Evolutionary conservation across 2,113 vertebrate genomes (phyloP).

Genomic region (Phocoena phocoena): DNA sequence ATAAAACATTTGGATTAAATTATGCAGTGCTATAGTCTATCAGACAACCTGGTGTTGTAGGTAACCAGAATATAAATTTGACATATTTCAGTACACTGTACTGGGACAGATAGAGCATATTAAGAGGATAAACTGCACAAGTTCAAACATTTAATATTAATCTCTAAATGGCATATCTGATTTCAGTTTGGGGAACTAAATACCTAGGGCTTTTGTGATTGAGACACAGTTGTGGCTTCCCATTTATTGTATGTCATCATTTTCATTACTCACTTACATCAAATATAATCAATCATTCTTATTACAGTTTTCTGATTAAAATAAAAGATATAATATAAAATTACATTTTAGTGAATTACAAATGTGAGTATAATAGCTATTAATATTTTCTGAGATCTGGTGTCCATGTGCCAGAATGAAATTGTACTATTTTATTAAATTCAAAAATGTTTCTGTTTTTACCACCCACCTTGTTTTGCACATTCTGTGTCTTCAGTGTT

Average conservation of each 20-base stretch:
- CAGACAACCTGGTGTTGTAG: background rate
- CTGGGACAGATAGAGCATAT: conserved; percentile 45
- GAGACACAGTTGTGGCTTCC: conserved; percentile 52
- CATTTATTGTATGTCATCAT: conserved; percentile 73
- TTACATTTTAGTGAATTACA: conserved; percentile 50
- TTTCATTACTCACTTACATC: conserved; percentile 66
- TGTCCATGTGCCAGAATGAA: conserved; percentile 35
- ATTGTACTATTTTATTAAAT: conserved; percentile 52
- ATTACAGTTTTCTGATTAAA: conserved; percentile 67
- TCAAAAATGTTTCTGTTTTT: background rate
- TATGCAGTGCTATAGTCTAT: background rate
- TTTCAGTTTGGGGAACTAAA: conserved; percentile 67
- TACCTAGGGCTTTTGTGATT: conserved; percentile 56
- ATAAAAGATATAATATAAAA: conserved; percentile 67
- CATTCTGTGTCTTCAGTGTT: background rate
- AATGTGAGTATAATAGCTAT: background rate
- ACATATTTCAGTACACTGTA: conserved; percentile 37
- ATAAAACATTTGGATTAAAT: conserved; percentile 50
- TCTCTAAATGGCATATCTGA: conserved; percentile 7
- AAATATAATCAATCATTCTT: conserved; percentile 66
- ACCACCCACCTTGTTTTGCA: background rate
- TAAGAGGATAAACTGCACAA: conserved; percentile 27
- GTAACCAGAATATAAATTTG: conserved; percentile 26
- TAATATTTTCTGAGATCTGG: conserved; percentile 62
- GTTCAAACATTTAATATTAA: conserved; percentile 60